Evolutionary conservation across 2,797 vertebrate genomes (phyloP), one percentile per base, ranked within the genome.

Genomic region (Fistularia tabacaria): DNA sequence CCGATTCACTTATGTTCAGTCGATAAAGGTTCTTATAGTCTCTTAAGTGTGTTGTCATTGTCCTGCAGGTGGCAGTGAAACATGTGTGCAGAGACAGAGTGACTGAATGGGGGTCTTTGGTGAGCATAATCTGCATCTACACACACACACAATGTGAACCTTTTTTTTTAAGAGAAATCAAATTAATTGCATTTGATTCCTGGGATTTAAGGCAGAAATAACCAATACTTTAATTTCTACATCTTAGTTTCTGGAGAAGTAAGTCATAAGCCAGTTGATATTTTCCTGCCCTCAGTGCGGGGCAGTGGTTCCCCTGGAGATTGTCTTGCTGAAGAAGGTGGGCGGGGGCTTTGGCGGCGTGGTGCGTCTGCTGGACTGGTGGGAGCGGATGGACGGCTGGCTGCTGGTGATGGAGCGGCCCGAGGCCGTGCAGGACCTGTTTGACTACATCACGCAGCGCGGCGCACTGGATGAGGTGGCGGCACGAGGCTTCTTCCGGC

Each of bases 401-500:
- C 64, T 97, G 46, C 88, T 98, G 41, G 89, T 95, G 50, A 92
- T 98, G 91, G 95, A 98, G 82, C 81, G 94, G 10, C 94, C 94
- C 0, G 95, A 97, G 77, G 80, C 80, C 40, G 93, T 90, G 25
- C 94, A 95, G 82, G 95, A 97, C 54, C 86, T 98, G 1, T 97
- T 98, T 38, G 95, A 97, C 72, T 96, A 93, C 82, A 96, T 97
- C 81, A 97, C 95, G 0, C 93, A 96, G 85, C 94, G 93, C 6
- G 95, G 95, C 0, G 92, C 94, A 0, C 77, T 97, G 75, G 93
- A 92, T 1, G 95, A 97, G 79, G 89, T 88, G 11, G 86, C 89
- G n/a, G 94, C 95, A 0, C 84, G 93, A 5, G 86, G 90, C 53
- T 94, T 97, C 65, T 94, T 97, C 86, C 88, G 87, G 36, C 95